Base-by-base conservation (phyloP, 2,113 vertebrate species). In the Pipa parva region DNA sequence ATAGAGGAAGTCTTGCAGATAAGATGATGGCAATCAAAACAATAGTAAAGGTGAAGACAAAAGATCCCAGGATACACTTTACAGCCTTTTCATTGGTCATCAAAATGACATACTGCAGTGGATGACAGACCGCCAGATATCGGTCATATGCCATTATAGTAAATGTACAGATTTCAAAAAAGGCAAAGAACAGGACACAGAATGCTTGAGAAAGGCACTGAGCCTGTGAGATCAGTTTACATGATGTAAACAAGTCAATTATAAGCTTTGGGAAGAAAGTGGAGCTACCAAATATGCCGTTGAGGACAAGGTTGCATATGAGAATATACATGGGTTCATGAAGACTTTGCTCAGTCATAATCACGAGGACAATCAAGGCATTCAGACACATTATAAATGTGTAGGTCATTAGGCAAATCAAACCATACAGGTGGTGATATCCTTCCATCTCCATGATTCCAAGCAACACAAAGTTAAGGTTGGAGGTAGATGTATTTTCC, bases 291-390 rank as follows among this genome's bases (percentile, higher is more conserved):
- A 36, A 36, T 33, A 58, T 33, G 15, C 55, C 55, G 20, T 33
- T 58, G 28, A 58, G 7, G 2, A 20, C 28, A 3, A 58, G 28
- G 18, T 21, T 36, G 20, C 28, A 36, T 4, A 58, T 58, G 29
- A 58, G 55, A 22, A 58, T 12, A 20, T 58, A 58, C 55, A 58
- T 58, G 17, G 55, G 55, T 20, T 58, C 55, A 21, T 58, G 55
- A 31, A 58, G 55, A 11, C 55, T 58, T 21, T 22, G n/a, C 12
- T 58, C 20, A 1, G 55, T 37, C 55, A 21, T 4, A 21, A 58
- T 10, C 31, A 58, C 55, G 7, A 58, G 12, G 9, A 36, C 55
- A 36, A 58, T 58, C 2, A 33, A 2, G 21, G 12, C 4, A 13
- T 31, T 58, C 55, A 58, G 10, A 3, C 33, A 5, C 27, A 58